Conservation (phyloP, 1,140 invertebrate genomes). For the Contarinia nasturtii region DNA sequence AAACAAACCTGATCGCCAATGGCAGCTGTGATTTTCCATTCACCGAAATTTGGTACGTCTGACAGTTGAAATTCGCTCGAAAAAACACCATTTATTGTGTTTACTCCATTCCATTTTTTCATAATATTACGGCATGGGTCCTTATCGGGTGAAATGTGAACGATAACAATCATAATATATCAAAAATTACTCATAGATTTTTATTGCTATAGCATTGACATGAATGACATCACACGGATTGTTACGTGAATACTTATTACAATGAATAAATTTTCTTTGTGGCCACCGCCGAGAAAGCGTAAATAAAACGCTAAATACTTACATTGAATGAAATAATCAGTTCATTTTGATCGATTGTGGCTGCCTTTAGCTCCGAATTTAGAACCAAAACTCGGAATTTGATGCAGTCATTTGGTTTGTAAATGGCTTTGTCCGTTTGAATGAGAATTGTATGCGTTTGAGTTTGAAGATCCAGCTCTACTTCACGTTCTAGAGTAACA, state of each 20-base stretch:
- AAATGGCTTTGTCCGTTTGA: constrained; percentile 87
- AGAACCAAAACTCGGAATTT: constrained; percentile 70
- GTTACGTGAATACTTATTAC: no score
- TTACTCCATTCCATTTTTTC: constrained; percentile 53
- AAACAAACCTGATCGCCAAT: constrained; percentile 11
- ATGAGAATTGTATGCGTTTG: constrained; percentile 81
- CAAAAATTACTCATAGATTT: no score
- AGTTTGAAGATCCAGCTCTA: constrained; percentile 49
- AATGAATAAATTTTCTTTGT: no score
- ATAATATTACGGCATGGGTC: constrained; percentile 24
- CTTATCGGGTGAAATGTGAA: constrained; percentile 9
- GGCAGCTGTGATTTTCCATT: constrained; percentile 64
- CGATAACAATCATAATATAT: no score
- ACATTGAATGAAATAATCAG: neutral
- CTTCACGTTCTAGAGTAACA: constrained; percentile 51
- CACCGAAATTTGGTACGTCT: constrained; percentile 67
- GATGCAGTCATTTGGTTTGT: constrained; percentile 71
- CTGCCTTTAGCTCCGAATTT: constrained; percentile 50
- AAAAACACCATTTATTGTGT: constrained; percentile 56
- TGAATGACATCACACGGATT: no score
- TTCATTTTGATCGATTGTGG: constrained; percentile 13
- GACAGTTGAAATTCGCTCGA: constrained; percentile 61
- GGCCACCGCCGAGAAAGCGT: no score
- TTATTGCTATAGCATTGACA: no score
- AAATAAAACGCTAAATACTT: neutral